phyloP scores from a whole-genome alignment of 1,140 invertebrate species.

The Drosophila cardini region DNA sequence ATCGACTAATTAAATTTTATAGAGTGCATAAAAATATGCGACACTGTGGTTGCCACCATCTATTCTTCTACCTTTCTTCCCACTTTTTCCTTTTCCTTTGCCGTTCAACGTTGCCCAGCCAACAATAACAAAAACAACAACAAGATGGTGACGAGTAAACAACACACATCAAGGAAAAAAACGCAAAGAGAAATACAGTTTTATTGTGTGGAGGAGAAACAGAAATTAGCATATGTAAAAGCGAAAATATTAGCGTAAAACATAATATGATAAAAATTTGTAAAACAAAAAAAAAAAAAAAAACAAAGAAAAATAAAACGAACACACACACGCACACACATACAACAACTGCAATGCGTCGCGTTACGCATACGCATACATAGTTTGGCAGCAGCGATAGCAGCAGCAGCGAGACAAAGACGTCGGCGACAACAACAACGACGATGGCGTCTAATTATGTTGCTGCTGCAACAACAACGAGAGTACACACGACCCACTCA shows the following conservation, averaged over 20 bases:
- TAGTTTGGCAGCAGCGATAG: conserved; percentile 14
- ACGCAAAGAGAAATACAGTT: neutral
- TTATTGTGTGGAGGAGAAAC: neutral
- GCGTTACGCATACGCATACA: conserved; percentile 49
- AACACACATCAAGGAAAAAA: conserved; percentile 2
- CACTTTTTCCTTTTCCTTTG: neutral
- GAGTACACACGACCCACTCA: conserved; percentile 49
- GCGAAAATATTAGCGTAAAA: conserved; percentile 10
- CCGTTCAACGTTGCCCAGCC: neutral
- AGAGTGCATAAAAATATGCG: conserved; percentile 24
- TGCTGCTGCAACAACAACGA: conserved; percentile 39
- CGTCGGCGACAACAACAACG: conserved; percentile 10
- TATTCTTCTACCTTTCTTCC: neutral
- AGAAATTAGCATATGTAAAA: conserved; percentile 12
- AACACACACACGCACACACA: neutral
- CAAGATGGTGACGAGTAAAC: conserved; percentile 11
- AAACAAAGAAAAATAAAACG: conserved; percentile 14
- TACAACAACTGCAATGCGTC: conserved; percentile 43
- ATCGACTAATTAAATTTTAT: conserved; percentile 37
- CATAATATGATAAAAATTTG: conserved; percentile 25
- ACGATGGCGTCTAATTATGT: conserved; percentile 54
- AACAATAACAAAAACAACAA: conserved; percentile 6
- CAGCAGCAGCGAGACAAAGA: conserved; percentile 10
- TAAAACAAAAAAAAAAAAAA: conserved; percentile 18
- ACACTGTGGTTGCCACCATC: neutral